These are phyloP conservation scores for Ptychadena robeensis DNA, from an alignment of 2,797 vertebrate species.

Conservation along the genomic window DNA sequence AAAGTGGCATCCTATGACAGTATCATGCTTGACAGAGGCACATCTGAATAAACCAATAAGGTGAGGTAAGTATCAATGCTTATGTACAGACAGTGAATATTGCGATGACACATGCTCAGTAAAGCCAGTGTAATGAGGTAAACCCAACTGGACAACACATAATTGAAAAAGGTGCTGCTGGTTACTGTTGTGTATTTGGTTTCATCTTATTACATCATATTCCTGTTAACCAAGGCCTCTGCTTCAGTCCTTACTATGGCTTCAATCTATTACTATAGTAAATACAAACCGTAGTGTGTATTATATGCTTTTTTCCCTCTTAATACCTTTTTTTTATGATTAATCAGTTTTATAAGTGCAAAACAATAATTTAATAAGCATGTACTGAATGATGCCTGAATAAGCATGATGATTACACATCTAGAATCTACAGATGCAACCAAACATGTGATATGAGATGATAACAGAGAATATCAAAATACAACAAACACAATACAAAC, in stretches of 20 bases:
- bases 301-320: background rate
- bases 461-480: background rate
- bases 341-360: background rate
- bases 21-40: no score
- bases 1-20: no score
- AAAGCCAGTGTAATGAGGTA: no score
- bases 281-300: background rate
- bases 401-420: conserved; percentile 1
- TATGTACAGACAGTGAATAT: no score
- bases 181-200: no score
- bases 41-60: no score
- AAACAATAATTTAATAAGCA: background rate
- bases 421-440: background rate
- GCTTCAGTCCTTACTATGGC: background rate
- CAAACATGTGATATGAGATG: conserved; percentile 17
- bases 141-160: background rate
- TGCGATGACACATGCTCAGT: no score
- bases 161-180: background rate
- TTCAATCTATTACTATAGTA: background rate
- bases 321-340: background rate
- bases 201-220: background rate
- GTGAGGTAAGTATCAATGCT: no score
- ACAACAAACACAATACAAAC: background rate
- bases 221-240: background rate
- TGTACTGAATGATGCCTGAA: conserved; percentile 8